Base-by-base conservation (phyloP, 2,797 vertebrate genomes). In the Lophius americanus region DNA sequence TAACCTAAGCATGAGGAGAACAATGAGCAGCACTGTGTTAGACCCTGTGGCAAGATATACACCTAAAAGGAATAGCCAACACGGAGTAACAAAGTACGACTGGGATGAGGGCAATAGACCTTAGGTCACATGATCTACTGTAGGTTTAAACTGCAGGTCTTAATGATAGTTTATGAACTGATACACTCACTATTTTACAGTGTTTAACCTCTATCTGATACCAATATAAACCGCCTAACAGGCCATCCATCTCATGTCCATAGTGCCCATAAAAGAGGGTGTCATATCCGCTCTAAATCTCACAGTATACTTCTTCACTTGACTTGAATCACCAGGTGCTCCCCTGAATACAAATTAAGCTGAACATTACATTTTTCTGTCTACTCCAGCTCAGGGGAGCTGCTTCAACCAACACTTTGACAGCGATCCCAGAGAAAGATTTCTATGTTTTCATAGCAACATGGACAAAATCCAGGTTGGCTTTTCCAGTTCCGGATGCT, bases 1-100 rank as follows among this genome's bases (percentile, higher is more conserved):
- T n/a, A 23, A 37, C 5, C 6, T 36, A 42, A 74, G 56, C 61
- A 57, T 1, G 33, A 39, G 52, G 32, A 53, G 70, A 83, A 89
- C 81, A 86, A 88, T 76, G 65, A 55, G 35, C 7, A 7, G 54
- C 81, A 87, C 72, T 84, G 78, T 88, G 65, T 74, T 46, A 12
- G 76, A 43, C 66, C 78, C 59, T 70, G 46, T 73, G 84, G 81
- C 60, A 67, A 72, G 53, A 82, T 33, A 70, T 57, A 59, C 58
- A 82, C 67, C 57, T 79, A 56, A 82, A 72, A 73, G 79, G 62
- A 54, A 73, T 75, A 67, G 73, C 56, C 69, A 79, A 66, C 51
- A 55, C 68, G 54, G 44, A 39, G 12, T 13, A 59, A 70, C 37
- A 60, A 50, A 58, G 48, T 63, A 44, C 55, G 65, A 68, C 67